Base-by-base conservation (phyloP, 2,113 vertebrate genomes). In the Zapornia atra region DNA sequence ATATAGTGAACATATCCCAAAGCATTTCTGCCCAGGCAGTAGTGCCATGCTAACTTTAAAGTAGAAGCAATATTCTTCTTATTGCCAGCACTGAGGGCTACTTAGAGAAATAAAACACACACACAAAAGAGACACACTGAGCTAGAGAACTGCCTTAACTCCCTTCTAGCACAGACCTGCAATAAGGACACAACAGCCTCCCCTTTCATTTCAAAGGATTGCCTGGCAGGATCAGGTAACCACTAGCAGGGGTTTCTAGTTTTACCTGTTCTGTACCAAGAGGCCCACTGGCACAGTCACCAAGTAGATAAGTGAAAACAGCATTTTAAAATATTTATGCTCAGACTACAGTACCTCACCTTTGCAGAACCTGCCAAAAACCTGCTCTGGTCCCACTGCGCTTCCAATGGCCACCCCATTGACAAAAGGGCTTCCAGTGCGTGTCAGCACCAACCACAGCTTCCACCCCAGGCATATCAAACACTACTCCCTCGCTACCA, bases 381-480 rank as follows among this genome's bases (percentile, higher is more conserved):
- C 25, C 54, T 16, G 3, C 57, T 34, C 20, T 26, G 14, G 28
- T 22, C 6, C 15, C 42, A 12, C 29, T 22, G 46, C 4, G 4
- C 26, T 73, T 66, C 29, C 22, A 48, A 6, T 0, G 1, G 12
- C 46, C 0, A 0, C 21, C n/a, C 6, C 29, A 24, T 0, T 0
- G 4, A 4, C 15, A 36, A 50, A 60, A 29, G 2, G 10, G 20
- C 44, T 66, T 11, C 21, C 1, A 1, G 5, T 1, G 10, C 14
- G 5, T 0, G 2, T 29, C 46, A 31, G 33, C 38, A 56, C 8
- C 0, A 0, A 50, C 9, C 61, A n/a, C 22, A 10, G 25, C 8
- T n/a, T 57, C 59, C 0, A 0, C 7, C 24, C 44, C n/a, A 60
- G 21, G n/a, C 17, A 1, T 1, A 1, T 6, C 21, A 19, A 78